These are phyloP conservation scores for Eufriesea mexicana DNA, from an alignment of 1,140 invertebrate genomes.

Conservation along the genomic window DNA sequence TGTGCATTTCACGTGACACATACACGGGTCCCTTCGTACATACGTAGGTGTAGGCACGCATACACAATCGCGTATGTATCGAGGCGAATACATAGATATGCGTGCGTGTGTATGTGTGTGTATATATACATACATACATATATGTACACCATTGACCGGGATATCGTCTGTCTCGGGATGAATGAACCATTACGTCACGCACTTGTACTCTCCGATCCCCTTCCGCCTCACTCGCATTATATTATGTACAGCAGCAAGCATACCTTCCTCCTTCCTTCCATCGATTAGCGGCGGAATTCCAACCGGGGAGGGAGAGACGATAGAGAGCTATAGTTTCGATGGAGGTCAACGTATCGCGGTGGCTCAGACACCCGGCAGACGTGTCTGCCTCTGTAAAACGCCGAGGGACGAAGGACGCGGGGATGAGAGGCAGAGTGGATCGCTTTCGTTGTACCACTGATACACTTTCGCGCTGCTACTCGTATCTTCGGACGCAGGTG, in stretches of 20 bases:
- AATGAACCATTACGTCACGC: constrained; percentile 82
- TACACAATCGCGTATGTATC: too few relatives aligned
- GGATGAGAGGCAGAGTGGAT: constrained; percentile 38
- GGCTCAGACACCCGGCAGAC: constrained; percentile 76
- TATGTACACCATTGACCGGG: constrained; percentile 79
- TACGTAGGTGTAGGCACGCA: background rate
- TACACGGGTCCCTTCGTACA: background rate
- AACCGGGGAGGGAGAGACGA: constrained; percentile 34
- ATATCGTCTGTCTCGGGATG: constrained; percentile 80
- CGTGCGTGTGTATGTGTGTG: constrained; percentile 45
- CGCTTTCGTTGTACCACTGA: constrained; percentile 59
- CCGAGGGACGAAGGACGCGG: constrained; percentile 52
- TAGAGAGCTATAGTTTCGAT: constrained; percentile 71
- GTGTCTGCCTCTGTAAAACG: constrained; percentile 69
- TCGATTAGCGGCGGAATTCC: constrained; percentile 76
- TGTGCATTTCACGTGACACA: constrained; percentile 44
- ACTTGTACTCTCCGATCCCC: constrained; percentile 77
- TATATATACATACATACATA: constrained; percentile 45
- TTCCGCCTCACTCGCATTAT: constrained; percentile 71
- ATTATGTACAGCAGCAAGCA: constrained; percentile 63
- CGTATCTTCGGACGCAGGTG: constrained; percentile 34
- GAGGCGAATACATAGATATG: background rate
- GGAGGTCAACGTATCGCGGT: constrained; percentile 75
- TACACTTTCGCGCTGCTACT: constrained; percentile 52
- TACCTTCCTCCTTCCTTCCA: constrained; percentile 70